Conservation (phyloP, 2,888 invertebrate species). For the Diaprepes abbreviatus region DNA sequence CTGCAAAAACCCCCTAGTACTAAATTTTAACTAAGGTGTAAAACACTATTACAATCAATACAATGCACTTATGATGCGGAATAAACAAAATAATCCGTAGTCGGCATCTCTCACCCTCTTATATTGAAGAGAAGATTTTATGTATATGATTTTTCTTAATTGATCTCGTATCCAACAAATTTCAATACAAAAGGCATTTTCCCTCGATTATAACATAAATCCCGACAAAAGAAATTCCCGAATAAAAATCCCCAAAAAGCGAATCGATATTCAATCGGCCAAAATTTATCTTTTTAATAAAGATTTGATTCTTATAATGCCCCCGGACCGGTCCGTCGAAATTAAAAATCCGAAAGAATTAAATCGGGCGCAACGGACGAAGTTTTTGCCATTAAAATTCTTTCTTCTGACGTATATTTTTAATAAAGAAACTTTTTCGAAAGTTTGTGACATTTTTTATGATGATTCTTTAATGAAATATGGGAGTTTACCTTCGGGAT, state of each 20-base stretch:
- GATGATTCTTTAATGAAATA: too few relatives aligned
- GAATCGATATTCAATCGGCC: constrained; percentile 47
- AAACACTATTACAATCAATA: too few relatives aligned
- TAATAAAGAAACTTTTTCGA: constrained; percentile 48
- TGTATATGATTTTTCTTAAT: too few relatives aligned
- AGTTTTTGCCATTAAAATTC: constrained; percentile 42
- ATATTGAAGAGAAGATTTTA: too few relatives aligned
- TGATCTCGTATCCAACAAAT: neutral
- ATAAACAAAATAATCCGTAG: too few relatives aligned
- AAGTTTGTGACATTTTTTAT: constrained; percentile 34
- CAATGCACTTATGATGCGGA: too few relatives aligned
- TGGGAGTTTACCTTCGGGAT: too few relatives aligned
- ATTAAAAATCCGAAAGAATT: constrained; percentile 50
- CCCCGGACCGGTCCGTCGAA: constrained; percentile 32
- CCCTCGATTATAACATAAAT: neutral
- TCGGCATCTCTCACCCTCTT: too few relatives aligned
- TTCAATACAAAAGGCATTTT: neutral
- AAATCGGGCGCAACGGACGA: constrained; percentile 42
- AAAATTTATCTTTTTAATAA: constrained; percentile 50
- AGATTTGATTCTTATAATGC: constrained; percentile 49
- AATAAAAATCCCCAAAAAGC: constrained; percentile 38
- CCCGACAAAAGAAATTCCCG: neutral
- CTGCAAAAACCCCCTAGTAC: too few relatives aligned
- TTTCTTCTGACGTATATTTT: constrained; percentile 49
- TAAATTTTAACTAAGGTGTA: too few relatives aligned